phyloP scores from a whole-genome alignment of 2,797 vertebrate species.

The Buphagus erythrorhynchus region DNA sequence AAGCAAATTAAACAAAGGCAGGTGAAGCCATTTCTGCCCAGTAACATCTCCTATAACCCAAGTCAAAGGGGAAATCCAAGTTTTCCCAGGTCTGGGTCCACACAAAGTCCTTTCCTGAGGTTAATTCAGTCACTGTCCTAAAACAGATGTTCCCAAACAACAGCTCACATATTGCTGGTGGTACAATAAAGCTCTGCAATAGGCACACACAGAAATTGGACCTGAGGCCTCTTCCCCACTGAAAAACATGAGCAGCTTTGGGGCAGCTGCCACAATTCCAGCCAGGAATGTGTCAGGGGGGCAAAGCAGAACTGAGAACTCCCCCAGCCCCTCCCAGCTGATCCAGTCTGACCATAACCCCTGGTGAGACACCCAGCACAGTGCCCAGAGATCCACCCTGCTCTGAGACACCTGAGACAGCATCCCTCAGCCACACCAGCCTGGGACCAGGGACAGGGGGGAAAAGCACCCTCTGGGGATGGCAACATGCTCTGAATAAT shows the following conservation, averaged over 20 bases:
- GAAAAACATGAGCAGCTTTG: neutral
- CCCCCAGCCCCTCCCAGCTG: neutral
- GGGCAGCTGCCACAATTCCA: neutral
- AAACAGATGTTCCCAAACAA: neutral
- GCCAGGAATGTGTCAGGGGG: neutral
- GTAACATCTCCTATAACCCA: rapidly evolving
- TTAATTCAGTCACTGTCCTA: neutral
- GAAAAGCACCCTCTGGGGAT: neutral
- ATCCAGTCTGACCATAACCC: neutral
- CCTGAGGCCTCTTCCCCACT: neutral
- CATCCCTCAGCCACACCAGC: neutral
- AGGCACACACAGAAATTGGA: neutral
- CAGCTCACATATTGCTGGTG: neutral
- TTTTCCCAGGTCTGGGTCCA: neutral
- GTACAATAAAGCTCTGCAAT: rapidly evolving
- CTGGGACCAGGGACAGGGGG: neutral
- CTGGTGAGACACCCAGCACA: neutral
- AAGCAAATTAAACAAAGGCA: neutral
- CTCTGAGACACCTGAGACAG: neutral
- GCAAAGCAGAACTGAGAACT: neutral
- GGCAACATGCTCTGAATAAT: neutral
- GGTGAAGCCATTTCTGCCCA: neutral
- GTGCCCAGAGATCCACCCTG: neutral
- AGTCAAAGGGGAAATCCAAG: neutral
- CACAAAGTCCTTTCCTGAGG: neutral